Evolutionary conservation across 2,888 invertebrate species (phyloP).

Genomic region (Apeira syringaria): DNA sequence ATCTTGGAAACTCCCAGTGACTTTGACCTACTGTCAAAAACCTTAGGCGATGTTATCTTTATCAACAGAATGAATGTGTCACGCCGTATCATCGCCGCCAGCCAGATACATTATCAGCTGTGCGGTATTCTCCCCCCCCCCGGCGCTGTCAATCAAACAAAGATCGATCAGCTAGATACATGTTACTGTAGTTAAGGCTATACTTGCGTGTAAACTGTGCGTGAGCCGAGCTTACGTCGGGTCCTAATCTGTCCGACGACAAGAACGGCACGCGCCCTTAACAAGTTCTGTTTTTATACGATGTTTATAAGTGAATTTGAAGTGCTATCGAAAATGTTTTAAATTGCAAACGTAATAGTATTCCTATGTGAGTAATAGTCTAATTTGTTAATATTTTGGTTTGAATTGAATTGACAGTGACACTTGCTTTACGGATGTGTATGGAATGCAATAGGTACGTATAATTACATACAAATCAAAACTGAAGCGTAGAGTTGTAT

Average conservation of each 20-base stretch:
- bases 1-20: no score
- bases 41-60: not conserved
- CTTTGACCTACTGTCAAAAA: not conserved
- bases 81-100: constrained; percentile 5
- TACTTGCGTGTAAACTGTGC: constrained; percentile 62
- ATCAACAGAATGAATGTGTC: not conserved
- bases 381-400: no score
- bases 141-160: constrained; percentile 55
- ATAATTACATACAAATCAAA: no score
- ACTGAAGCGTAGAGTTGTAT: no score
- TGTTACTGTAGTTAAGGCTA: not conserved
- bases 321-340: no score
- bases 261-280: constrained; percentile 54
- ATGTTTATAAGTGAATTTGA: constrained; percentile 6
- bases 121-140: constrained; percentile 32
- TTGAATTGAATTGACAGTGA: no score
- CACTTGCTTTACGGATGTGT: no score
- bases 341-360: no score
- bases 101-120: constrained; percentile 19
- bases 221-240: constrained; percentile 56
- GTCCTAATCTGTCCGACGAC: constrained; percentile 60
- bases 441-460: no score
- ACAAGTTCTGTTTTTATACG: constrained; percentile 13
- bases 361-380: no score
- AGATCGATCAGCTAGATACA: constrained; percentile 48